A percentile compares a stretch with the other conserved stretches of the same genome.
phyloP scores from a whole-genome alignment of 2,888 invertebrate genomes.

The Nowickia ferox region DNA sequence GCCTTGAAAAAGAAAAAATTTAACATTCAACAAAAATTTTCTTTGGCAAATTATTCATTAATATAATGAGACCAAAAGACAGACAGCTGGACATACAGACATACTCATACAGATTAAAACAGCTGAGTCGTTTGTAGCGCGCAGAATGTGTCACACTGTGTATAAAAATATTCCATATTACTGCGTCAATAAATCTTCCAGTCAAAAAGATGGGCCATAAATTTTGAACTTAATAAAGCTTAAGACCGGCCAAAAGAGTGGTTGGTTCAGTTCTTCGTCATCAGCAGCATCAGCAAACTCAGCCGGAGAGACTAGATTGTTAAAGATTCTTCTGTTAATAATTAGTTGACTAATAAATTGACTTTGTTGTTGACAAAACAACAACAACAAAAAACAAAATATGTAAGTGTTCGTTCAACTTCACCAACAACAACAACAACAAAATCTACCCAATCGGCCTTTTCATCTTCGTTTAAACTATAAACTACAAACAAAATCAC shows the following conservation, averaged over 20 bases:
- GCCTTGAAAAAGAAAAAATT: background rate
- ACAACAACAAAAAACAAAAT: background rate
- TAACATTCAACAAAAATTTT: constrained; percentile 24
- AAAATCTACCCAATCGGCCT: background rate
- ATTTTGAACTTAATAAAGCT: constrained; percentile 69
- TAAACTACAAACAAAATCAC: constrained; percentile 39
- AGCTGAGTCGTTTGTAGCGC: background rate
- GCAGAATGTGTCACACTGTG: constrained; percentile 68
- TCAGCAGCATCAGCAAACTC: constrained; percentile 9
- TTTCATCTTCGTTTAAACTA: constrained; percentile 19
- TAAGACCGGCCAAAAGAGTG: constrained; percentile 18
- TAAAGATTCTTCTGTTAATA: constrained; percentile 56
- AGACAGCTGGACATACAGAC: background rate
- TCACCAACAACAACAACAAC: background rate
- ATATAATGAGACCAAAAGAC: constrained; percentile 67
- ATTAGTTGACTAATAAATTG: constrained; percentile 68
- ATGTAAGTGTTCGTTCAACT: constrained; percentile 9
- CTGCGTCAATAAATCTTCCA: constrained; percentile 69
- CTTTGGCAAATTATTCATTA: constrained; percentile 64
- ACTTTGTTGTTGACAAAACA: constrained; percentile 54
- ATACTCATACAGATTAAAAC: constrained; percentile 10
- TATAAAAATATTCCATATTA: constrained; percentile 55
- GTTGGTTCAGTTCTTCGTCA: constrained; percentile 16
- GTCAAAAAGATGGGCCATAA: constrained; percentile 70
- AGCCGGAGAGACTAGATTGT: constrained; percentile 33